These are phyloP conservation scores for Lasioglossum pauxillum DNA, from an alignment of 2,888 invertebrate species.

Conservation along the genomic window DNA sequence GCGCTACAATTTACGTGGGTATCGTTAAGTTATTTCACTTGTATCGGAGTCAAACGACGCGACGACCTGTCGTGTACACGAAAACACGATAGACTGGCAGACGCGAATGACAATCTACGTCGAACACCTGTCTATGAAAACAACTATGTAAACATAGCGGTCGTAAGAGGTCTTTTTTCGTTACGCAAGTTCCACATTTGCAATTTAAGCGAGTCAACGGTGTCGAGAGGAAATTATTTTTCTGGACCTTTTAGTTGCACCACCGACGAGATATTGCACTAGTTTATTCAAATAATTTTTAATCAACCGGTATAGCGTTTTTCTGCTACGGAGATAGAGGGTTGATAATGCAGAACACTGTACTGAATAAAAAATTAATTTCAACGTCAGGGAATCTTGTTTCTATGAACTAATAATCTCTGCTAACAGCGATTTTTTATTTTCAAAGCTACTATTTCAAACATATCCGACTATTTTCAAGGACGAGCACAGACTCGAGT, in stretches of 20 bases:
- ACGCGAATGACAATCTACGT: conserved; percentile 18
- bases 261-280: too few relatives aligned
- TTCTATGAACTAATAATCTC: not conserved
- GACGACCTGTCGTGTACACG: conserved; percentile 1
- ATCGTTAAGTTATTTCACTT: conserved; percentile 37
- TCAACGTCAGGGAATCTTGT: not conserved
- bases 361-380: not conserved
- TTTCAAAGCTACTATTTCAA: too few relatives aligned
- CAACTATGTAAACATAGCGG: conserved; percentile 48
- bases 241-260: not conserved
- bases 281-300: not conserved
- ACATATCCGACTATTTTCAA: too few relatives aligned
- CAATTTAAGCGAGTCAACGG: not conserved
- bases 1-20: conserved; percentile 41
- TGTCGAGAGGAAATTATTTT: not conserved
- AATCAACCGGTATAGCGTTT: not conserved
- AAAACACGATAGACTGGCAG: conserved; percentile 14
- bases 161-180: conserved; percentile 12
- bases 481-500: not conserved
- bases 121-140: conserved; percentile 43
- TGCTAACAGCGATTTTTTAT: not conserved
- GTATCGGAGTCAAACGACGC: conserved; percentile 19
- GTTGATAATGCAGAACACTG: not conserved
- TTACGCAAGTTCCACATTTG: conserved; percentile 12
- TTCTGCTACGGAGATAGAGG: not conserved